These are phyloP conservation scores for Phenganax marumi DNA, from an alignment of 92 coral and sea anemone genomes.

Conservation along the genomic window DNA sequence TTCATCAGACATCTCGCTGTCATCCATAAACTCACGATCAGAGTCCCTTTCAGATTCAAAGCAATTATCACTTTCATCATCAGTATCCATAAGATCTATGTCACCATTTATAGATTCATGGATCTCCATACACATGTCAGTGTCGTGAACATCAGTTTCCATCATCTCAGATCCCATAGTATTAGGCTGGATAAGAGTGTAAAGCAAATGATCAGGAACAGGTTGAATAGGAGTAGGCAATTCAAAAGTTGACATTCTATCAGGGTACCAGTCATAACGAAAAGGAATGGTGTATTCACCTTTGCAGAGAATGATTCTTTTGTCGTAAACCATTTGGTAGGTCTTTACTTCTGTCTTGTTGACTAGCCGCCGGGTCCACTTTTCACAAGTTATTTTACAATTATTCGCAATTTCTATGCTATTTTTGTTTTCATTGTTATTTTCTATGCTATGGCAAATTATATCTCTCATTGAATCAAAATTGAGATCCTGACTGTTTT, in stretches of 20 bases:
- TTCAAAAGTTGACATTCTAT: too few relatives aligned
- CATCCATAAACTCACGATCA: slow-evolving; percentile 23
- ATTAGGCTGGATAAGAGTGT: too few relatives aligned
- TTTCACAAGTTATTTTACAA: slow-evolving; percentile 45
- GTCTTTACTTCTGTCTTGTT: slow-evolving; percentile 34
- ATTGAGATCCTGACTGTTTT: too few relatives aligned
- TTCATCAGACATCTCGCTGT: background rate
- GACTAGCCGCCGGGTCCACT: slow-evolving; percentile 26
- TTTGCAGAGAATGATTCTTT: slow-evolving; percentile 31
- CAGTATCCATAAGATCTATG: too few relatives aligned
- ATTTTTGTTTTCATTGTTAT: background rate
- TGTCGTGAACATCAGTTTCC: too few relatives aligned
- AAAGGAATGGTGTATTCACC: slow-evolving; percentile 36
- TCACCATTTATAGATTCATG: too few relatives aligned
- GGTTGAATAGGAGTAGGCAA: too few relatives aligned
- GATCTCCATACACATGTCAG: too few relatives aligned
- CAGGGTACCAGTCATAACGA: slow-evolving; percentile 35
- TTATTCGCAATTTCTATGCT: slow-evolving; percentile 4
- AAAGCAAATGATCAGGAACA: too few relatives aligned
- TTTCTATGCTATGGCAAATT: background rate
- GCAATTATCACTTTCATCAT: too few relatives aligned
- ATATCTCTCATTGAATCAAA: too few relatives aligned
- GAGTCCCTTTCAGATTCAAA: background rate
- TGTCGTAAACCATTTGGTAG: slow-evolving; percentile 46
- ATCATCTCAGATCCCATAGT: too few relatives aligned